Evolutionary conservation across 1,140 invertebrate species (phyloP).

Genomic region (Protaetia brevitarsis): DNA sequence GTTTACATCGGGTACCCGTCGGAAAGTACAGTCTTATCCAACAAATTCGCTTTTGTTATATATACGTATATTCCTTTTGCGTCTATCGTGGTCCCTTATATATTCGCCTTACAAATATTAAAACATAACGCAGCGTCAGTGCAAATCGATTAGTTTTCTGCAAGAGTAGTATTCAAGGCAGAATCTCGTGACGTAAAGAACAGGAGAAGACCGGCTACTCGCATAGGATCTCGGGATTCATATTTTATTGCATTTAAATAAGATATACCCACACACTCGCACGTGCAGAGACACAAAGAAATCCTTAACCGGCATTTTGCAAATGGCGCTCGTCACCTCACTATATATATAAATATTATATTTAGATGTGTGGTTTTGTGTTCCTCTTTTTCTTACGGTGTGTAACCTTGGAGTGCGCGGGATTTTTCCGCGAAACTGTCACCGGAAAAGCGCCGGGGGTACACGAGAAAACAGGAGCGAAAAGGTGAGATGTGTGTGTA

Average conservation of each 20-base stretch:
- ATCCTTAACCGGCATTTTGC: constrained; percentile 21
- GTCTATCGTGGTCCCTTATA: too few species aligned
- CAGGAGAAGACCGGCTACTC: too few species aligned
- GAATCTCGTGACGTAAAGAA: constrained; percentile 10
- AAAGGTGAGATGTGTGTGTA: too few species aligned
- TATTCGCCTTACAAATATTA: too few species aligned
- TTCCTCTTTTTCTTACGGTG: constrained; percentile 4
- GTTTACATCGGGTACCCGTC: constrained; percentile 6
- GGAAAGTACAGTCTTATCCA: constrained; percentile 11
- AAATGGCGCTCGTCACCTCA: constrained; percentile 26
- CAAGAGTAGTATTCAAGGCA: not conserved
- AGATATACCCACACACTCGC: not conserved
- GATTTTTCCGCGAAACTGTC: constrained; percentile 2
- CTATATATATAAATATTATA: constrained; percentile 31
- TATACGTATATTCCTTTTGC: not conserved
- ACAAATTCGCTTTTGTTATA: not conserved
- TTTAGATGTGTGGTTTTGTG: constrained; percentile 22
- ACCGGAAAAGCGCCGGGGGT: not conserved
- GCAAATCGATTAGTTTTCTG: constrained; percentile 5
- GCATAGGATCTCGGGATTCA: not conserved
- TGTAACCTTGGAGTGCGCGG: constrained; percentile 11
- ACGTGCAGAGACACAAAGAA: constrained; percentile 18
- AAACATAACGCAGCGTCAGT: not conserved
- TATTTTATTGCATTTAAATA: constrained; percentile 19
- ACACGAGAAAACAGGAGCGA: not conserved